Evolutionary conservation across 2,113 vertebrate species (phyloP).

Genomic region (Bos indicus): DNA sequence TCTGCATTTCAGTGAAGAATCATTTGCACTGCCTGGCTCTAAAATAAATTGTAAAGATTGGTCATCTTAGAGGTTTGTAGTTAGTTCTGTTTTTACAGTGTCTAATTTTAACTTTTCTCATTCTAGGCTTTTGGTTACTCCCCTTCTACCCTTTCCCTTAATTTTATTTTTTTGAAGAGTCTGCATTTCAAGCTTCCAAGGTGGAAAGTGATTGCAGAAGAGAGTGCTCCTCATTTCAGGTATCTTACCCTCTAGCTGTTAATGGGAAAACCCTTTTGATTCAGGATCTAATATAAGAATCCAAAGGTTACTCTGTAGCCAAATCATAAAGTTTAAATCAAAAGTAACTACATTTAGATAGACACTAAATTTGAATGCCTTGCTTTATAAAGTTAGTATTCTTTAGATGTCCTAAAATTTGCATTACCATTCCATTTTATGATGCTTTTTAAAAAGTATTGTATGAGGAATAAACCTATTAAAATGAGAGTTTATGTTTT

Average conservation of each 20-base stretch:
- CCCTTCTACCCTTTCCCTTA: slow-evolving; percentile 90
- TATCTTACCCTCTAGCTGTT: slow-evolving; percentile 71
- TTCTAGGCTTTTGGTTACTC: slow-evolving; percentile 75
- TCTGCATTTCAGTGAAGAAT: slow-evolving; percentile 10
- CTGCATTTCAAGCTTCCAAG: slow-evolving; percentile 98
- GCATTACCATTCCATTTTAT: background rate
- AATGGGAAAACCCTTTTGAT: slow-evolving; percentile 36
- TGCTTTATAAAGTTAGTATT: background rate
- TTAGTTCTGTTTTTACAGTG: slow-evolving; percentile 24
- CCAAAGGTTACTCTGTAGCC: background rate
- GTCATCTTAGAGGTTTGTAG: background rate
- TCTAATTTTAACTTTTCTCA: slow-evolving; percentile 56
- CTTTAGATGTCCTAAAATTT: background rate
- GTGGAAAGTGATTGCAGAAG: slow-evolving; percentile 99
- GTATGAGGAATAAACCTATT: background rate
- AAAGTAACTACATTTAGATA: background rate
- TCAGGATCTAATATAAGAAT: background rate
- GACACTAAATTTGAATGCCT: background rate
- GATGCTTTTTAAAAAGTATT: background rate
- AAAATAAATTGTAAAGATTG: slow-evolving; percentile 25
- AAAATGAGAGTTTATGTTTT: slow-evolving; percentile 38
- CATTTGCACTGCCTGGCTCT: slow-evolving; percentile 6
- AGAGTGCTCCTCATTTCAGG: slow-evolving; percentile 99
- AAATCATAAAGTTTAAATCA: slow-evolving; percentile 15
- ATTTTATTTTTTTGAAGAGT: slow-evolving; percentile 98